Evolutionary conservation across 2,797 vertebrate genomes (phyloP).

Genomic region (Thalassophryne amazonica): DNA sequence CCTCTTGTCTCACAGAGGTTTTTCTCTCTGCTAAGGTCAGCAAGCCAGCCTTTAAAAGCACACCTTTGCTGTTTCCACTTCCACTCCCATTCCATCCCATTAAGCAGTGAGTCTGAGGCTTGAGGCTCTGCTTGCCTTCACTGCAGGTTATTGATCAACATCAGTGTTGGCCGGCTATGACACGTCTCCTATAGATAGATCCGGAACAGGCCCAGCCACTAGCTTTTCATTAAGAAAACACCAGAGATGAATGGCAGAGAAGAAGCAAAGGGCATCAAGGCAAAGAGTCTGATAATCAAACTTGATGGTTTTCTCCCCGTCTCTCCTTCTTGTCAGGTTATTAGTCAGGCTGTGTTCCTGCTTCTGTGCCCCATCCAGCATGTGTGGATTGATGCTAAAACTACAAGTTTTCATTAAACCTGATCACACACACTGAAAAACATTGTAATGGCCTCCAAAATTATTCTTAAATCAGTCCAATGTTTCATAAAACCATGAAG

Average conservation of each 20-base stretch:
- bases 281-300: conserved; percentile 61
- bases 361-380: conserved; percentile 23
- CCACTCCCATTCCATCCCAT: conserved; percentile 44
- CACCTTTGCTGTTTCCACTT: conserved; percentile 52
- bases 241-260: conserved; percentile 45
- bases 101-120: conserved; percentile 53
- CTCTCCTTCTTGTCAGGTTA: conserved; percentile 45
- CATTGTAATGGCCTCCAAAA: no score
- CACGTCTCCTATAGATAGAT: conserved; percentile 47
- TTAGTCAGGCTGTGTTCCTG: conserved; percentile 52
- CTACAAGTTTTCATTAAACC: no score
- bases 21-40: conserved; percentile 43
- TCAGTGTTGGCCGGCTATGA: conserved; percentile 22
- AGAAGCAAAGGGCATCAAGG: conserved; percentile 58
- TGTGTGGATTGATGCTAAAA: conserved; percentile 40
- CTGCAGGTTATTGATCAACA: conserved; percentile 62
- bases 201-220: conserved; percentile 30
- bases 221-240: conserved; percentile 64
- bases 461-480: no score
- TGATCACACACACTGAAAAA: no score
- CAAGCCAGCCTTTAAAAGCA: conserved; percentile 44
- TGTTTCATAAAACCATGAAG: no score
- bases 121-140: conserved; percentile 31
- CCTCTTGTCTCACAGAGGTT: conserved; percentile 23
- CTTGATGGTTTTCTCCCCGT: conserved; percentile 42